Base-by-base conservation (phyloP, 1,140 invertebrate species). In the Megalopta genalis region DNA sequence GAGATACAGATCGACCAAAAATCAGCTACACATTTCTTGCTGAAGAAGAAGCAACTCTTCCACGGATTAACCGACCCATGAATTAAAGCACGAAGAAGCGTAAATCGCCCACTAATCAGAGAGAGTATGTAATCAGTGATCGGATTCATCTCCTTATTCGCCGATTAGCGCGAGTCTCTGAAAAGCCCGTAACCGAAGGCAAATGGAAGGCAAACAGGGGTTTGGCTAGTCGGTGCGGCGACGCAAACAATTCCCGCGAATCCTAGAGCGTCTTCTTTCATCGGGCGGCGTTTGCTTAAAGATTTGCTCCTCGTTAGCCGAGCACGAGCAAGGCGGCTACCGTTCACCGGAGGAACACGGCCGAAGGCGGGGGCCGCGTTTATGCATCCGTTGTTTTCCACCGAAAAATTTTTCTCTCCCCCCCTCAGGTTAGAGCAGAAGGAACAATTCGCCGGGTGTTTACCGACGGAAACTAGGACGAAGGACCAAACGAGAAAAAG, bases 271-370 rank as follows among this genome's bases (percentile, higher is more conserved):
- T 49, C 63, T 46, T 71, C 32, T 23, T 69, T 46, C 46, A 63
- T 25, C 23, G 62, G 69, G 49, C 77, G 81, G 81, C 82, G 87
- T 85, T 88, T 89, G 88, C 88, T 86, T 86, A 79, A 81, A 88
- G 86, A 89, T 90, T 90, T 88, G 84, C 86, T 88, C 81, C 87
- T 90, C 86, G 87, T 90, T 90, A 89, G 83, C 65, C 59, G 62
- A 63, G 70, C 70, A 77, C 71, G 71, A 77, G 80, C 42, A 32
- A 32, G 4, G 32, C 32, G 32, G 32, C 32, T 49, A 62, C 62
- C 60, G 74, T 81, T 77, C 62, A 52, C 27, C 62, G 54, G 10
- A 46, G 42, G 9, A 46, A 66, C 23, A 73, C n/a, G 54, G 54
- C 59, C 69, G 77, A 72, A 78, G 69, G 69, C 77, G 46, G 70